These are phyloP conservation scores for Delphinus delphis DNA, from an alignment of 2,113 vertebrate genomes.

Conservation along the genomic window DNA sequence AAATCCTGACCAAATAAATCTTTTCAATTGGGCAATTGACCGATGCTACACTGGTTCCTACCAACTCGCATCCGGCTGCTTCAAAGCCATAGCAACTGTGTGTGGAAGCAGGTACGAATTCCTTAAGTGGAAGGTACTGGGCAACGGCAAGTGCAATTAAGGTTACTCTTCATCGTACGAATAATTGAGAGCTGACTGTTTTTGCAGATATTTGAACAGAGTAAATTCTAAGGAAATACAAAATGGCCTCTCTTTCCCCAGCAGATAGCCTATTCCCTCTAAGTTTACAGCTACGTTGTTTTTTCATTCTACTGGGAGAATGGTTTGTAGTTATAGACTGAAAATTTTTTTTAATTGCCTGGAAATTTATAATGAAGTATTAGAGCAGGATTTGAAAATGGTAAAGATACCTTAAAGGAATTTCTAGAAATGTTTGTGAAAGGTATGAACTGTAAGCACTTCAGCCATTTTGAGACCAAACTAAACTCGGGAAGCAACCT, in stretches of 20 bases:
- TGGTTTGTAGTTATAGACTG: not conserved
- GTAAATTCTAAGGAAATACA: not conserved
- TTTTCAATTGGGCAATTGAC: constrained; percentile 99
- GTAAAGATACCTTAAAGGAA: not conserved
- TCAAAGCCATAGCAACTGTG: constrained; percentile 98
- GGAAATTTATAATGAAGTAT: not conserved
- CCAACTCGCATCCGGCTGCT: constrained; percentile 97
- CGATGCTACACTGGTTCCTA: constrained; percentile 98
- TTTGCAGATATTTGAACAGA: not conserved
- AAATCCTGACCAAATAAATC: constrained; percentile 97
- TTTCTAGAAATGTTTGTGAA: not conserved
- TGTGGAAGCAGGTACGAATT: constrained; percentile 94
- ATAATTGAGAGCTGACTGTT: not conserved
- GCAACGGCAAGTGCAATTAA: too few relatives aligned
- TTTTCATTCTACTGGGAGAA: not conserved
- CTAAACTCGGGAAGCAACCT: not conserved
- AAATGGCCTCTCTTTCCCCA: not conserved
- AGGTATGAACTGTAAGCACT: not conserved
- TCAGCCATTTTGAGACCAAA: not conserved
- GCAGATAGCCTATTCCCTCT: not conserved
- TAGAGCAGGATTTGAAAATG: constrained; percentile 17
- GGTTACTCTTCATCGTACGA: not conserved
- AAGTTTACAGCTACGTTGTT: not conserved
- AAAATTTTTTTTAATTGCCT: not conserved
- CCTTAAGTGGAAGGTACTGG: not conserved